A percentile compares a stretch with the other conserved stretches of the same genome.
Evolutionary conservation across 1,140 invertebrate species (phyloP).

Genomic region (Tribolium castaneum): DNA sequence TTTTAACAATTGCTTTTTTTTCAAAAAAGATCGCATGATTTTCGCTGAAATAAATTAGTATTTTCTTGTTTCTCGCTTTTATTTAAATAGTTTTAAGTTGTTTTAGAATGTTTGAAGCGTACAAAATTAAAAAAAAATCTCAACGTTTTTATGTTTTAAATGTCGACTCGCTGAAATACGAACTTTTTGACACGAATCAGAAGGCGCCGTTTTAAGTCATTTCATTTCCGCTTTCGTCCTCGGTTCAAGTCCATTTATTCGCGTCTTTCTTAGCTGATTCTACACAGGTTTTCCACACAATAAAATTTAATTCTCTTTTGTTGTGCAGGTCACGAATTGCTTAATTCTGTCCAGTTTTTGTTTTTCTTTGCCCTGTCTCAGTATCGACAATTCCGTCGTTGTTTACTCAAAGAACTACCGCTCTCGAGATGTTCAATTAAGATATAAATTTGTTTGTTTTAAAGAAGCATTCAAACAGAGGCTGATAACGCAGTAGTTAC

Average conservation of each 20-base stretch:
- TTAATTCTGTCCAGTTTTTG: constrained; percentile 36
- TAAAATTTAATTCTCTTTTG: constrained; percentile 46
- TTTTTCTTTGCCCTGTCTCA: constrained; percentile 11
- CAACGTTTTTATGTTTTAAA: no score
- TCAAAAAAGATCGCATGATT: no score
- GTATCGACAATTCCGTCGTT: constrained; percentile 21
- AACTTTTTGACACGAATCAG: not conserved
- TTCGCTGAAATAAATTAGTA: no score
- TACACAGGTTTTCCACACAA: constrained; percentile 48
- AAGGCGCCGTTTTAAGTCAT: constrained; percentile 21
- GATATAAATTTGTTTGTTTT: constrained; percentile 17
- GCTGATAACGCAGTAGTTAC: no score
- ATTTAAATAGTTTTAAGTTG: no score
- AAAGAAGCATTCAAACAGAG: not conserved
- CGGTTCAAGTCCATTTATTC: constrained; percentile 43
- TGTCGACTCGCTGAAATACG: not conserved
- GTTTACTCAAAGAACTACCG: constrained; percentile 6
- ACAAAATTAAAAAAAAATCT: no score
- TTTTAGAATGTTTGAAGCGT: no score
- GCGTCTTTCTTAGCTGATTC: constrained; percentile 39
- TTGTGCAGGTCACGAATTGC: constrained; percentile 38
- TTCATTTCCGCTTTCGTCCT: constrained; percentile 43
- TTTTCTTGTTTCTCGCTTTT: no score
- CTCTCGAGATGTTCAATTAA: constrained; percentile 21
- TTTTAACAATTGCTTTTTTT: no score